Conservation (phyloP, 1,140 invertebrate species). For the Manduca sexta region DNA sequence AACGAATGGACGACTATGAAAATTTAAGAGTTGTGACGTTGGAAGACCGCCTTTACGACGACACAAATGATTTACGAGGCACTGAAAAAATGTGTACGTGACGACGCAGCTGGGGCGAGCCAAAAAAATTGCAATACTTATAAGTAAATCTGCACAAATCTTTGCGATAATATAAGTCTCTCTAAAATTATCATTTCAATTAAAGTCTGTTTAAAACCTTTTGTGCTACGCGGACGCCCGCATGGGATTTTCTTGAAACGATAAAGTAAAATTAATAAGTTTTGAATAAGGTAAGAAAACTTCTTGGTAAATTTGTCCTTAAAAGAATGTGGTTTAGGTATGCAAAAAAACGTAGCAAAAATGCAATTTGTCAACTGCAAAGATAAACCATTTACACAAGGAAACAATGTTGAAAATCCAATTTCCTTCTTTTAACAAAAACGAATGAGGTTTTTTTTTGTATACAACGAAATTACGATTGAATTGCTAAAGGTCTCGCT, state of each 20-base stretch:
- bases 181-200: too few relatives aligned
- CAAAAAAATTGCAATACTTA: not conserved
- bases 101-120: not conserved
- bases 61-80: conserved; percentile 12
- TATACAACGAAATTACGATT: not conserved
- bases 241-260: too few relatives aligned
- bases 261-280: too few relatives aligned
- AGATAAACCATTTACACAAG: conserved; percentile 4
- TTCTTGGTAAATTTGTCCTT: too few relatives aligned
- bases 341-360: too few relatives aligned
- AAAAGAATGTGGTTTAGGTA: too few relatives aligned
- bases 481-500: too few relatives aligned
- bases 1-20: not conserved
- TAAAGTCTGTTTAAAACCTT: too few relatives aligned
- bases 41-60: conserved; percentile 1
- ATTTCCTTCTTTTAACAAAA: conserved; percentile 9
- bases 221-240: too few relatives aligned
- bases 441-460: not conserved
- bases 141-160: not conserved
- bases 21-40: not conserved
- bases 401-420: conserved; percentile 4
- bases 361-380: too few relatives aligned
- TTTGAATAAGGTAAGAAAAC: too few relatives aligned
- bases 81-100: not conserved
- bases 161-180: too few relatives aligned